Base-by-base conservation (phyloP, 2,888 invertebrate species). In the Melipona beecheii region DNA sequence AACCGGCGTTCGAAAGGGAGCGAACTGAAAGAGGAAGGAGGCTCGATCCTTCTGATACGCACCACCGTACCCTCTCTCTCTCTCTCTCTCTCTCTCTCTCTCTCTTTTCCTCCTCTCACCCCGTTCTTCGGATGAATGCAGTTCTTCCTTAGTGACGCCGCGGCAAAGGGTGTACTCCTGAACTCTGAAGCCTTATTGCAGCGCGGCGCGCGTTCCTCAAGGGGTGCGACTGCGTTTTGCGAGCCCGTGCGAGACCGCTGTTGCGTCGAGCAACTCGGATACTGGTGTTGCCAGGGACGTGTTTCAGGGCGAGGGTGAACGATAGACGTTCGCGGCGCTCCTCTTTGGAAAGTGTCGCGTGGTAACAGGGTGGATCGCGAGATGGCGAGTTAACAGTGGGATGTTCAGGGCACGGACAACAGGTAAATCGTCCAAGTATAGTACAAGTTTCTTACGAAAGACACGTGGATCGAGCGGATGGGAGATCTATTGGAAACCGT, bases 11-110 rank as follows among this genome's bases (percentile, higher is more conserved):
- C 65, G 69, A 70, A 86, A 85, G 73, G 86, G 79, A 73, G 73
- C 65, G 73, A 31, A 74, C 19, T 78, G 74, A 72, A 54, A 43
- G 78, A 86, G 76, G 81, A 75, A 84, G 74, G 81, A 86, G 87
- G 85, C 90, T 86, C 91, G 89, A 91, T 93, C 91, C 92, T 93
- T 90, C 84, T 89, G 90, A 92, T 91, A 93, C 90, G 74, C 74
- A 91, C 90, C 90, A 87, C 87, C 87, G 87, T 85, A 70, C 64
- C 2, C 64, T n/a, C 24, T 9, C 31, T 5, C 15, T 2, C 43
- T 13, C 15, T 43, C 43, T 36, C 5, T 11, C 50, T n/a, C 17
- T 17, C 19, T 3, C 50, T 21, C 83, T 71, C 78, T 43, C 15
- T 4, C 24, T 13, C 15, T 43, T 24, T 24, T 2, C 4, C 50